Evolutionary conservation across 2,113 vertebrate species (phyloP).

Genomic region (Pica pica): DNA sequence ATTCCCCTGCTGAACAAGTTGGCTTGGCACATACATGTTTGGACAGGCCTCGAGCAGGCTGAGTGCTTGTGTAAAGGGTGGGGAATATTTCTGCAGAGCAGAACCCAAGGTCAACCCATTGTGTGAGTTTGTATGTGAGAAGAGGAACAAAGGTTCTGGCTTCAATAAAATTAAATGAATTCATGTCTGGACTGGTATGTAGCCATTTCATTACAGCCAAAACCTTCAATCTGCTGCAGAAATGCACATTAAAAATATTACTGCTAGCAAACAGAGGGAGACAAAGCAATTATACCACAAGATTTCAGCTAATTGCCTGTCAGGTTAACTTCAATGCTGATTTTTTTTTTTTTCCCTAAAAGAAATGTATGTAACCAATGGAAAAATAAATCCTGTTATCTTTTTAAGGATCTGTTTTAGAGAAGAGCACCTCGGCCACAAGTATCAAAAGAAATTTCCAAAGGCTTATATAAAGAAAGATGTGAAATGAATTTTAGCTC

Average conservation of each 20-base stretch:
- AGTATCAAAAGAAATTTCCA: background rate
- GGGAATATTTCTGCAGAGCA: slow-evolving; percentile 46
- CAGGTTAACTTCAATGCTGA: background rate
- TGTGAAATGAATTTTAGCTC: background rate
- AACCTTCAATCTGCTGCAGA: slow-evolving; percentile 34
- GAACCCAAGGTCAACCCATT: slow-evolving; percentile 60
- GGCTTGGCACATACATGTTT: slow-evolving; percentile 43
- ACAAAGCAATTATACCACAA: slow-evolving; percentile 32
- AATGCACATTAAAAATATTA: slow-evolving; percentile 44
- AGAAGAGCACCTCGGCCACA: background rate
- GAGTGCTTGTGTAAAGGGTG: slow-evolving; percentile 35
- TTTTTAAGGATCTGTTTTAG: background rate
- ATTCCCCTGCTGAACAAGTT: slow-evolving; percentile 53
- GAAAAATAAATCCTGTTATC: background rate
- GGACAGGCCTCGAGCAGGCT: slow-evolving; percentile 42
- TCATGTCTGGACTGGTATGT: slow-evolving; percentile 56
- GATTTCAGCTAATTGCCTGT: slow-evolving; percentile 17
- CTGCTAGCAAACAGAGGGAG: slow-evolving; percentile 33
- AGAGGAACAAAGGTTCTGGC: slow-evolving; percentile 43
- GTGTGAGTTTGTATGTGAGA: slow-evolving; percentile 41
- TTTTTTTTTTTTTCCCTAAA: background rate
- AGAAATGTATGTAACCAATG: background rate
- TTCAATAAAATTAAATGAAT: slow-evolving; percentile 58
- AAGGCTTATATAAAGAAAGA: background rate
- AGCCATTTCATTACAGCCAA: slow-evolving; percentile 43